These are phyloP conservation scores for Scolopax rusticola DNA, from an alignment of 2,797 vertebrate genomes.

Conservation along the genomic window DNA sequence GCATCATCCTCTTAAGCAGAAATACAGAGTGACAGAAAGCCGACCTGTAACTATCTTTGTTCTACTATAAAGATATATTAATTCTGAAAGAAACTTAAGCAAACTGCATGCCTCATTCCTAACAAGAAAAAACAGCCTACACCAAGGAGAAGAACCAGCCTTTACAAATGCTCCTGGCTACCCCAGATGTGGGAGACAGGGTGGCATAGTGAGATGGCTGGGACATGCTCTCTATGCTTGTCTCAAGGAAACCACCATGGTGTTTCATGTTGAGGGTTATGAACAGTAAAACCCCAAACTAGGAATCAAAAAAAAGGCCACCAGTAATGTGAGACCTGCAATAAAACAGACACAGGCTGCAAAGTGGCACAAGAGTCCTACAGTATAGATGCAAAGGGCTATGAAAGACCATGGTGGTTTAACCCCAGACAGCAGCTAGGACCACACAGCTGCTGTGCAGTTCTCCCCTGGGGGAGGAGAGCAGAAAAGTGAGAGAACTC, in stretches of 20 bases:
- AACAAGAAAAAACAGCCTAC: neutral
- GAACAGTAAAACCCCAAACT: neutral
- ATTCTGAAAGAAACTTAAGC: neutral
- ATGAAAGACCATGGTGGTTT: neutral
- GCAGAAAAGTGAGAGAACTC: neutral
- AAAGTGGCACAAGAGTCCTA: neutral
- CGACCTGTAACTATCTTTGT: neutral
- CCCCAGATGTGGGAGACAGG: neutral
- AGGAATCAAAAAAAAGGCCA: neutral
- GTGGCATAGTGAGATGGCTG: neutral
- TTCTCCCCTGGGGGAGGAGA: neutral
- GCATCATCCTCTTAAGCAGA: neutral
- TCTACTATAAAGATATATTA: neutral
- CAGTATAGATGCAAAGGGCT: neutral
- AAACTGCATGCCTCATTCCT: neutral
- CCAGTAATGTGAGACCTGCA: neutral
- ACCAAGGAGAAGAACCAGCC: neutral
- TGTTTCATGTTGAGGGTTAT: neutral
- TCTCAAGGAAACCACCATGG: neutral
- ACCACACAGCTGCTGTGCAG: neutral
- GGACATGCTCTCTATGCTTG: accelerated
- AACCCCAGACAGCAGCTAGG: neutral
- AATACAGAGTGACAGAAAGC: neutral
- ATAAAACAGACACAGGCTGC: neutral
- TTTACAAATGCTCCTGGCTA: neutral